Conservation (phyloP, 2,113 vertebrate species). For the Cisticola juncidis region DNA sequence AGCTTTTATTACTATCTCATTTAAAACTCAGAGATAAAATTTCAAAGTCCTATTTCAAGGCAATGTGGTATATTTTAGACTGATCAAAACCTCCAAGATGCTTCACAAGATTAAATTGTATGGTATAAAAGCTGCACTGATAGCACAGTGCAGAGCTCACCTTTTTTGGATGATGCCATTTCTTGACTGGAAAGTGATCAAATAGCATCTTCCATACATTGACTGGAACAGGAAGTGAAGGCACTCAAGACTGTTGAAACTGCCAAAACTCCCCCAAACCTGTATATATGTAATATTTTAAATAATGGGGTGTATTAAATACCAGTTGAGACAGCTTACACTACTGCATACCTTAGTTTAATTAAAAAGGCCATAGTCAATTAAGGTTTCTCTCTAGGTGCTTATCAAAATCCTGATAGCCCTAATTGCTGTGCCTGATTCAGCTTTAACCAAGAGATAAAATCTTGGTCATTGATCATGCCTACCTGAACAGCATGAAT, state of each 20-base stretch:
- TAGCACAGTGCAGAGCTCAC: background rate
- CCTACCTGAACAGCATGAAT: background rate
- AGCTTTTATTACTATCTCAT: slow-evolving; percentile 16
- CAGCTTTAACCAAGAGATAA: background rate
- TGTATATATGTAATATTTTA: background rate
- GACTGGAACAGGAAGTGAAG: background rate
- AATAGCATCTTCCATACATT: background rate
- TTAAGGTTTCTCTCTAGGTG: background rate
- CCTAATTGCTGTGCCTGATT: background rate
- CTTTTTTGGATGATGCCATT: background rate
- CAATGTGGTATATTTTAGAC: slow-evolving; percentile 32
- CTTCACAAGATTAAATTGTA: slow-evolving; percentile 7
- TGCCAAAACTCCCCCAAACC: background rate
- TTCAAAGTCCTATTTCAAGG: slow-evolving; percentile 50
- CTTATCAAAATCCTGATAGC: background rate
- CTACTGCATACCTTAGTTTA: background rate
- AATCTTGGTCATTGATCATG: background rate
- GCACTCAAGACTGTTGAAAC: background rate
- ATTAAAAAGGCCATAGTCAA: background rate
- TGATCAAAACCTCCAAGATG: slow-evolving; percentile 27
- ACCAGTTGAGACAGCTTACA: background rate
- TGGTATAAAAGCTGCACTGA: slow-evolving; percentile 2
- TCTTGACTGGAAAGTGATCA: slow-evolving; percentile 1
- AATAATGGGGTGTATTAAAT: background rate
- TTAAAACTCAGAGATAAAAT: slow-evolving; percentile 52